phyloP scores from a whole-genome alignment of 2,888 invertebrate genomes.

The Eristalinus aeneus region DNA sequence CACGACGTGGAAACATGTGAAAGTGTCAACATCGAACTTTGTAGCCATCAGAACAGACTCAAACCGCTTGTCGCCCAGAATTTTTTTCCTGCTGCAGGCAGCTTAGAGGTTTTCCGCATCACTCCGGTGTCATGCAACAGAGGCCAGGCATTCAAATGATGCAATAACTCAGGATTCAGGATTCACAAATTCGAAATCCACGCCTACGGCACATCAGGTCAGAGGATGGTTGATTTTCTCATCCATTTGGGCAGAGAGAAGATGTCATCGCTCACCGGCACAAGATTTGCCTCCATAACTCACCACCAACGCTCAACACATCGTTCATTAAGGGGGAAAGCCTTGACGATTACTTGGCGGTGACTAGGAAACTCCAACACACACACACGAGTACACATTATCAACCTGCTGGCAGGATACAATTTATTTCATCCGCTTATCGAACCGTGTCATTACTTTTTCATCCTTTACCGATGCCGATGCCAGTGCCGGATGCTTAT shows the following conservation, averaged over 20 bases:
- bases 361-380: not conserved
- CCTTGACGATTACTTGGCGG: not conserved
- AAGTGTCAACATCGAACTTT: not conserved
- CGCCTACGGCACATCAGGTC: not conserved
- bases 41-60: not conserved
- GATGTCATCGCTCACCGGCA: not conserved
- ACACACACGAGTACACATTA: too few species aligned
- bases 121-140: not conserved
- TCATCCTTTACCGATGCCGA: not conserved
- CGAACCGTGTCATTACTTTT: conserved; percentile 1
- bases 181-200: too few species aligned
- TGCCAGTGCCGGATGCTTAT: not conserved
- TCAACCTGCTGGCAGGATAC: conserved; percentile 2
- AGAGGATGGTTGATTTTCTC: not conserved
- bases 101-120: too few species aligned
- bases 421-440: not conserved
- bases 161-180: not conserved
- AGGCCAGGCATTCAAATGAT: not conserved
- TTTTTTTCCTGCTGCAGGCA: not conserved
- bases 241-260: not conserved
- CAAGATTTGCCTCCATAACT: not conserved
- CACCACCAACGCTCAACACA: not conserved
- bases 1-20: not conserved
- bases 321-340: not conserved
- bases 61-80: not conserved